Conservation (phyloP, 2,888 invertebrate species). For the Xylota segnis region DNA sequence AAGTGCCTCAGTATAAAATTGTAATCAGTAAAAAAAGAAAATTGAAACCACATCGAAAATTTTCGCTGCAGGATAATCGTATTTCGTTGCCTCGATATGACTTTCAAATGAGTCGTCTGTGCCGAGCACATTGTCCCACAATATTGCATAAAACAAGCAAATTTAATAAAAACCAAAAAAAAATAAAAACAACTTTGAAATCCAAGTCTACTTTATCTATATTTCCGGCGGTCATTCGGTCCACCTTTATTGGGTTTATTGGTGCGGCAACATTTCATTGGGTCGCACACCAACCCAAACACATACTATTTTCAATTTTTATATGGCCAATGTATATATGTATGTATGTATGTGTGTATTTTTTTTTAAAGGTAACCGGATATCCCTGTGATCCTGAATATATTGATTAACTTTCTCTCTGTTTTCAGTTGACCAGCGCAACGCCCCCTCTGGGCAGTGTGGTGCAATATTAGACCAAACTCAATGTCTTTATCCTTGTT, state of each 20-base stretch:
- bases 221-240: conserved; percentile 60
- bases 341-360: too few relatives aligned
- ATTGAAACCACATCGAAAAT: conserved; percentile 3
- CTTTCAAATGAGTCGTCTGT: conserved; percentile 34
- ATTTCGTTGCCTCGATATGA: conserved; percentile 21
- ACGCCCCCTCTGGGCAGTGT: conserved; percentile 47
- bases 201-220: conserved; percentile 51
- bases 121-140: not conserved
- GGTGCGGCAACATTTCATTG: conserved; percentile 14
- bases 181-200: conserved; percentile 37
- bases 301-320: conserved; percentile 24
- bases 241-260: conserved; percentile 67
- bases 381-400: conserved; percentile 69
- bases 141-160: conserved; percentile 26
- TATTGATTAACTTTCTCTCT: conserved; percentile 66
- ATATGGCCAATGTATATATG: not conserved
- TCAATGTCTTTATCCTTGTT: conserved; percentile 59
- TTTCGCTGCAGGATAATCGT: conserved; percentile 23
- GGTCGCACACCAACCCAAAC: conserved; percentile 1
- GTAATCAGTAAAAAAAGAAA: conserved; percentile 11
- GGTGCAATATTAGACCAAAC: conserved; percentile 69
- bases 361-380: conserved; percentile 61
- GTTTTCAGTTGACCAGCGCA: conserved; percentile 63
- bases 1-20: not conserved
- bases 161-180: conserved; percentile 32